Evolutionary conservation across 2,113 vertebrate genomes (phyloP), one percentile per base, ranked within the genome.

Genomic region (Cynocephalus volans): DNA sequence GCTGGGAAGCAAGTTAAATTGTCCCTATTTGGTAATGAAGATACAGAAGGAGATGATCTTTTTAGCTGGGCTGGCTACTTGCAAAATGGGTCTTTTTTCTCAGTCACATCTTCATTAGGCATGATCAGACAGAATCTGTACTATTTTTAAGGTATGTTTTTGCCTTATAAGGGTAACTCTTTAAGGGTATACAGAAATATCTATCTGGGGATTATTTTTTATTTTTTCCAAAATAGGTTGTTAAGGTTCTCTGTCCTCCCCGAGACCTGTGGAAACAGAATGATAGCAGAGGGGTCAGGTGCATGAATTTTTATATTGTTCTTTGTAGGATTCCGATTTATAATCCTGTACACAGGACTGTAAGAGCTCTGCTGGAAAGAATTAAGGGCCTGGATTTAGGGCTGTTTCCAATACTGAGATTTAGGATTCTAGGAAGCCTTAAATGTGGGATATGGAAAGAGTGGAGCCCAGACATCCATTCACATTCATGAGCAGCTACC

Each of bases 111-210:
- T 1, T 6, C 8, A 5, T 13, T 1, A 3, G 24, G n/a, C 28
- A 1, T 0, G 3, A 23, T 31, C 6, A 2, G 7, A 17, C 31
- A 28, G 67, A 56, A 69, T 24, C 23, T 5, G 17, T 8, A n/a
- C 19, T 33, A 13, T 24, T 48, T 70, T 24, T 33, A 56, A 77
- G 50, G 21, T 28, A 5, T 26, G 19, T 4, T 24, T 64, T 64
- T 45, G 3, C 3, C 60, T 14, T 10, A 12, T 3, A 8, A 60
- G 15, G 17, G 64, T 8, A 36, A 50, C 9, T 33, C 7, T 60
- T 26, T 18, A 60, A 60, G 36, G 10, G 23, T 36, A 18, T 3
- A 6, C 11, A 50, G 31, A 69, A 69, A 10, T n/a, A 60, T 3
- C 62, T 77, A 79, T n/a, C 52, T 23, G 18, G 31, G 80, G 15